Base-by-base conservation (phyloP, 2,888 invertebrate species). In the Gasteruption jaculator region DNA sequence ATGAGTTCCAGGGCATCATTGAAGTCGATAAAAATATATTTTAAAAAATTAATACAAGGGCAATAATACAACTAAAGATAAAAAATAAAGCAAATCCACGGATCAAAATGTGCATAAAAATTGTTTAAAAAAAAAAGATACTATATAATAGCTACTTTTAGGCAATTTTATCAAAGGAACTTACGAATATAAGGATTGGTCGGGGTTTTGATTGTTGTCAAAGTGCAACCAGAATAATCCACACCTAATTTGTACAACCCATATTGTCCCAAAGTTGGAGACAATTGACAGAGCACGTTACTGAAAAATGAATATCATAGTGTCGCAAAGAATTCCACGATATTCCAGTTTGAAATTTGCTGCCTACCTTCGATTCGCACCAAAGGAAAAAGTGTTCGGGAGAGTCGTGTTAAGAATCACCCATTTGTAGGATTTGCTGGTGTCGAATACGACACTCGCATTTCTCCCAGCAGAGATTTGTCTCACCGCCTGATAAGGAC, bases 121-220 rank as follows among this genome's bases (percentile, higher is more conserved):
- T n/a, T n/a, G n/a, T n/a, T n/a, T n/a, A n/a, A n/a, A n/a, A n/a
- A n/a, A n/a, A n/a, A n/a, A n/a, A n/a, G n/a, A n/a, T n/a, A n/a
- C n/a, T n/a, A n/a, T n/a, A n/a, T n/a, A n/a, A n/a, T n/a, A n/a
- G n/a, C n/a, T n/a, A n/a, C n/a, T n/a, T n/a, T n/a, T n/a, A n/a
- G n/a, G n/a, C n/a, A n/a, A n/a, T n/a, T n/a, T n/a, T n/a, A n/a
- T n/a, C n/a, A n/a, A n/a, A n/a, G n/a, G n/a, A n/a, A 77, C 82
- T 81, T 70, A 84, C 85, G 81, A 59, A 79, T 76, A 65, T 85
- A 83, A 50, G 83, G 81, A 67, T 84, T 81, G 18, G 83, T 84
- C 3, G 88, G 82, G 43, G 80, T 75, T 56, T 77, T 78, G 15
- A 76, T 65, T 0, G 78, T 78, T n/a, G 60, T 57, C 32, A 85